phyloP scores from a whole-genome alignment of 37 sponge, comb jelly and placozoan genomes.

The Axinella damicornis region DNA sequence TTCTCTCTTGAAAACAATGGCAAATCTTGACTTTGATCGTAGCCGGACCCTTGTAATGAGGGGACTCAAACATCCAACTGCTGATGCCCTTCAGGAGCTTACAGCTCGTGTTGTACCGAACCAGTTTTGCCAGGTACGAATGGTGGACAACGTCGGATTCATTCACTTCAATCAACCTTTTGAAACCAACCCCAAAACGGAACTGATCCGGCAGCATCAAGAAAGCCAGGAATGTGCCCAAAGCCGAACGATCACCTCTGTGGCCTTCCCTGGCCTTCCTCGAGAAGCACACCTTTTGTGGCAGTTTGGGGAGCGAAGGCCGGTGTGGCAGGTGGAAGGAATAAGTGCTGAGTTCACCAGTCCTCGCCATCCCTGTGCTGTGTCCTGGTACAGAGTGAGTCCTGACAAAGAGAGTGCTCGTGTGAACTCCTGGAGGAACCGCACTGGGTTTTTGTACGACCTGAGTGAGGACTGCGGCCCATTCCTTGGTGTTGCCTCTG shows the following conservation, averaged over 20 bases:
- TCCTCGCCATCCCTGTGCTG: constrained; percentile 41
- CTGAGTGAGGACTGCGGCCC: not conserved
- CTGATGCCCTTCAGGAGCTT: not conserved
- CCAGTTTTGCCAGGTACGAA: not conserved
- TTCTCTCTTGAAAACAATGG: not conserved
- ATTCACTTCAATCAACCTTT: constrained; percentile 21
- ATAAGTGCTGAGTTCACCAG: constrained; percentile 22
- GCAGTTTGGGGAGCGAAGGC: constrained; percentile 69
- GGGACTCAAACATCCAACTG: not conserved
- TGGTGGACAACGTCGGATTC: not conserved
- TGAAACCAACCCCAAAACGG: constrained; percentile 31
- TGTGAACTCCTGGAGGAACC: constrained; percentile 36
- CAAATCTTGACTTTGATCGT: constrained; percentile 6
- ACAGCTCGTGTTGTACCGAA: constrained; percentile 13
- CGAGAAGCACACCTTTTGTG: constrained; percentile 43
- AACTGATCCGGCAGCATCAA: not conserved
- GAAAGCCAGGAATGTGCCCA: not conserved
- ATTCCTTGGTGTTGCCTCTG: constrained; percentile 41
- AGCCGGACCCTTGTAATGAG: constrained; percentile 5
- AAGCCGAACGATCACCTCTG: not conserved
- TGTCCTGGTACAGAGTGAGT: constrained; percentile 39
- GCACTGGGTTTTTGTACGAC: constrained; percentile 37
- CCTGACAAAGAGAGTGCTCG: constrained; percentile 21
- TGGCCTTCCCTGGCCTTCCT: constrained; percentile 5
- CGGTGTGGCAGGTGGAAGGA: constrained; percentile 32